phyloP scores from a whole-genome alignment of 2,113 vertebrate species.

The Oryzias woworae region DNA sequence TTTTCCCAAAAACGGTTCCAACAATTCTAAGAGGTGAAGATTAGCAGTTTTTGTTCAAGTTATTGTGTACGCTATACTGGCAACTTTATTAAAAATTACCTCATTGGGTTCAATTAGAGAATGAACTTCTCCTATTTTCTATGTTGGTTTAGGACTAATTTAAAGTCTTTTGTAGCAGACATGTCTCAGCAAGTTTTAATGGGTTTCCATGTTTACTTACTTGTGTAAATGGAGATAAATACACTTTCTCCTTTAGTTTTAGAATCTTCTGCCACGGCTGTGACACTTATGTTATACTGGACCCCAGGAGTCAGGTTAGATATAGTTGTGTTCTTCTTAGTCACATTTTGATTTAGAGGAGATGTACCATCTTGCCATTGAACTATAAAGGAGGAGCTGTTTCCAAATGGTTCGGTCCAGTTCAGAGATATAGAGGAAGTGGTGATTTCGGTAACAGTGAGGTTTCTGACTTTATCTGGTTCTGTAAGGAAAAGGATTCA shows the following conservation, averaged over 20 bases:
- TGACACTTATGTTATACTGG: conserved; percentile 7
- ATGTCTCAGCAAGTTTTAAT: too few species aligned
- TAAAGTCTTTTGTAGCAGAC: too few species aligned
- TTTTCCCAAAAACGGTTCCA: too few species aligned
- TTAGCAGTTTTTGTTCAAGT: too few species aligned
- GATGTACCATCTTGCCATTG: background rate
- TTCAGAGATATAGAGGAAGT: conserved; percentile 42
- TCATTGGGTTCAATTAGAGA: too few species aligned
- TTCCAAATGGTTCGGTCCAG: conserved; percentile 37
- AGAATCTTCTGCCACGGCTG: conserved; percentile 13
- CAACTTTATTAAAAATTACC: too few species aligned
- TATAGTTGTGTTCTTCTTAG: background rate
- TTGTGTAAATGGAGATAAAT: background rate
- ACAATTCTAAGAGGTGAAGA: too few species aligned
- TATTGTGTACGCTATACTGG: too few species aligned
- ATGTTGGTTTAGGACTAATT: too few species aligned
- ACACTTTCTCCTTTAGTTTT: background rate
- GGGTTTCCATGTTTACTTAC: conserved; percentile 8
- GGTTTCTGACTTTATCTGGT: background rate
- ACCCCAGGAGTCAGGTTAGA: conserved; percentile 49
- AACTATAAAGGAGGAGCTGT: conserved; percentile 28
- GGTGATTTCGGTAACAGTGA: background rate
- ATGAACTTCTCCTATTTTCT: too few species aligned
- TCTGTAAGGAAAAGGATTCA: background rate
- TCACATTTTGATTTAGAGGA: rapidly evolving